A percentile compares a stretch with the other conserved stretches of the same genome.
Evolutionary conservation across 2,797 vertebrate species (phyloP).

Genomic region (Propithecus deckenii): DNA sequence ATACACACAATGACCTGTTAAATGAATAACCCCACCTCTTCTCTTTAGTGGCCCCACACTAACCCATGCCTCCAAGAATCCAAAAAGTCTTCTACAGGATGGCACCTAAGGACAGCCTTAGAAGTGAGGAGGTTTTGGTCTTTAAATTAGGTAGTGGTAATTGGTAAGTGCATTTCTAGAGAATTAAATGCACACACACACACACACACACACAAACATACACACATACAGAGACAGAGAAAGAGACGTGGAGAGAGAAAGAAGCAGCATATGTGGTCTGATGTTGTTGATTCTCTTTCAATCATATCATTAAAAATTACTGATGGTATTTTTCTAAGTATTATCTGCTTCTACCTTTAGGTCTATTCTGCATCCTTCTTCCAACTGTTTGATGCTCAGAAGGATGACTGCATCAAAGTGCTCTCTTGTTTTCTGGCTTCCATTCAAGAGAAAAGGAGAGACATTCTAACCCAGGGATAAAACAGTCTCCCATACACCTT

Average conservation of each 20-base stretch:
- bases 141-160: neutral
- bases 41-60: neutral
- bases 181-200: neutral
- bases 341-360: neutral
- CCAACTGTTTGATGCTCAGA: neutral
- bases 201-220: neutral
- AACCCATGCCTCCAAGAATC: neutral
- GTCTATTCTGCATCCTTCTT: neutral
- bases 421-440: neutral
- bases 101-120: neutral
- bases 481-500: neutral
- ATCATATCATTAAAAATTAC: neutral
- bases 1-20: neutral
- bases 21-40: neutral
- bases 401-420: neutral
- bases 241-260: neutral
- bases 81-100: too few relatives aligned
- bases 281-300: neutral
- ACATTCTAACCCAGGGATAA: neutral
- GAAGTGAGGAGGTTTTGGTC: fast-evolving
- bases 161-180: neutral
- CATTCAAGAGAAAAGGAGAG: neutral
- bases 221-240: fast-evolving
- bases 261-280: neutral
- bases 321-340: neutral